These are phyloP conservation scores for Chelonus insularis DNA, from an alignment of 1,140 invertebrate genomes.

Conservation along the genomic window DNA sequence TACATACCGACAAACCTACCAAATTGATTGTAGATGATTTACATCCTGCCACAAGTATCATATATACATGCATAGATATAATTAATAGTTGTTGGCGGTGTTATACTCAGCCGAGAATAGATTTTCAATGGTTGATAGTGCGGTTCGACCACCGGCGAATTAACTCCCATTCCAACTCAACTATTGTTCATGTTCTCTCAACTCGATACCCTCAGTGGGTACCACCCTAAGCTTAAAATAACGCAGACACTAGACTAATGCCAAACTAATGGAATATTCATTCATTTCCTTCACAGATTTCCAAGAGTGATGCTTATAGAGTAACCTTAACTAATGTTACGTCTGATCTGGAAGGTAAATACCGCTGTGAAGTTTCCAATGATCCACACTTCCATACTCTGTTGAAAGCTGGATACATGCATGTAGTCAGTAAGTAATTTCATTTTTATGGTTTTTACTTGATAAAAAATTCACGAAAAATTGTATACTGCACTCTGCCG, in stretches of 20 bases:
- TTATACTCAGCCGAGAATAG: slow-evolving; percentile 7
- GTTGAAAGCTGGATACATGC: slow-evolving; percentile 67
- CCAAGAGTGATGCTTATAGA: slow-evolving; percentile 57
- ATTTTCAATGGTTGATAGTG: slow-evolving; percentile 38
- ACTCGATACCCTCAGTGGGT: no score
- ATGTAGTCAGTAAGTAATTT: slow-evolving; percentile 75
- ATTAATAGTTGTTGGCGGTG: slow-evolving; percentile 47
- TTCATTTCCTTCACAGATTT: slow-evolving; percentile 38
- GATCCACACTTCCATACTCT: slow-evolving; percentile 73
- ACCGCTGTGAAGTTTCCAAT: slow-evolving; percentile 75
- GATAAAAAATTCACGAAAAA: no score
- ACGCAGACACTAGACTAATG: background rate
- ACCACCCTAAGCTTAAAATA: no score
- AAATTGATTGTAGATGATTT: slow-evolving; percentile 55
- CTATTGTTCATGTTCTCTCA: no score
- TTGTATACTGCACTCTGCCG: no score
- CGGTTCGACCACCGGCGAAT: slow-evolving; percentile 23
- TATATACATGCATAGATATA: slow-evolving; percentile 48
- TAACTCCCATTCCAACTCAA: background rate
- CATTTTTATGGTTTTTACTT: no score
- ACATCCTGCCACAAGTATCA: slow-evolving; percentile 50
- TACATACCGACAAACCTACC: slow-evolving; percentile 32
- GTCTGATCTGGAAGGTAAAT: slow-evolving; percentile 67
- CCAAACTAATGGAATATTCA: background rate
- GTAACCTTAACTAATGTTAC: slow-evolving; percentile 71